A percentile compares a stretch with the other conserved stretches of the same genome.
These are phyloP conservation scores for Trichosurus vulpecula DNA, from an alignment of 2,797 vertebrate species.

Conservation along the genomic window DNA sequence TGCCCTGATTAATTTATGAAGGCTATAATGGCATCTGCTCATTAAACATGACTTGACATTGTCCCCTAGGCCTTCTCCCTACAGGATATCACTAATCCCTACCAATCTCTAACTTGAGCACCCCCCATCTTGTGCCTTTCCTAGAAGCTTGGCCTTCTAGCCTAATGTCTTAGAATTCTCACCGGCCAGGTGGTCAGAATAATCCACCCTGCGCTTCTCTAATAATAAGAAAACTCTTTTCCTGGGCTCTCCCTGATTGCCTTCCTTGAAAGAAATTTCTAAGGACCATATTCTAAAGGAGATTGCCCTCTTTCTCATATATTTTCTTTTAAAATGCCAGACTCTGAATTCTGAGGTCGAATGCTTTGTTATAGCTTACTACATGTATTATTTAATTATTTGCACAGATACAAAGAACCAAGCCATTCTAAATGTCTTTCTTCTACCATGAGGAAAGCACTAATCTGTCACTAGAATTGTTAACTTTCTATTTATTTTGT, in stretches of 20 bases:
- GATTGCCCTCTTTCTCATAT: neutral
- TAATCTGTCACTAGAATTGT: neutral
- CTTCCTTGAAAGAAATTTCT: slow-evolving; percentile 14
- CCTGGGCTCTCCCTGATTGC: neutral
- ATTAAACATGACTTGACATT: neutral
- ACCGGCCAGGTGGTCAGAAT: neutral
- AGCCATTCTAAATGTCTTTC: slow-evolving; percentile 11
- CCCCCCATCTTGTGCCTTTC: neutral
- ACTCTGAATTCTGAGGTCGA: neutral
- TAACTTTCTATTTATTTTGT: slow-evolving; percentile 15
- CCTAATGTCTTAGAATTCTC: neutral
- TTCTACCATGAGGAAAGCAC: neutral
- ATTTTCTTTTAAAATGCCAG: neutral
- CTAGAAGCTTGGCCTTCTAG: neutral
- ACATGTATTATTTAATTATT: slow-evolving; percentile 3
- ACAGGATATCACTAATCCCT: neutral
- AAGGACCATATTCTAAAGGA: slow-evolving; percentile 29
- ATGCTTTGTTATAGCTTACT: neutral
- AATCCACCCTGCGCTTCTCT: slow-evolving; percentile 20
- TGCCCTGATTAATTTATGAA: neutral
- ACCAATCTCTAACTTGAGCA: neutral
- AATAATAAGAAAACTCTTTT: slow-evolving; percentile 6
- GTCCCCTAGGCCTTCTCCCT: neutral
- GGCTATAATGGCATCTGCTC: neutral
- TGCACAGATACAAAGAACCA: neutral